Evolutionary conservation across 1,140 invertebrate species (phyloP).

Genomic region (Brachionus plicatilis): DNA sequence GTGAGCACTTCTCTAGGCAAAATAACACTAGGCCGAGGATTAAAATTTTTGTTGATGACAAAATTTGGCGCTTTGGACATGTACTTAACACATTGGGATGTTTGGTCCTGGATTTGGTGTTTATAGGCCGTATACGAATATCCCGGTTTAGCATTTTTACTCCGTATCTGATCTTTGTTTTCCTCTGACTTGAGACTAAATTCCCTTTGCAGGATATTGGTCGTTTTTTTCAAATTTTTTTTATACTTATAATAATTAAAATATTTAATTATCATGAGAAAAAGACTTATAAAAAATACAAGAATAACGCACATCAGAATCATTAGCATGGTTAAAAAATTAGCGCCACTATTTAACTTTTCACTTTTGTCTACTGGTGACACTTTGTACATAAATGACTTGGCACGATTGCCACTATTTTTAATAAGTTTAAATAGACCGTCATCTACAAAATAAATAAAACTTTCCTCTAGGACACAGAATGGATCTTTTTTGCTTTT

Average conservation of each 20-base stretch:
- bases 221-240: conserved; percentile 17
- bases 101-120: background rate
- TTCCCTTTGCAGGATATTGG: background rate
- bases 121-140: background rate
- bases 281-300: background rate
- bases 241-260: conserved; percentile 21
- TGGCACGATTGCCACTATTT: background rate
- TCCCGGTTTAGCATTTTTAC: background rate
- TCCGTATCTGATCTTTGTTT: background rate
- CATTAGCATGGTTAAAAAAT: background rate
- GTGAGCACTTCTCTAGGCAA: background rate
- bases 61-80: background rate
- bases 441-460: background rate
- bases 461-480: background rate
- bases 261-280: conserved; percentile 1
- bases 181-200: conserved; percentile 17
- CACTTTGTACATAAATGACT: conserved; percentile 9
- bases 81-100: background rate
- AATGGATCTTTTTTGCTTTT: background rate
- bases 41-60: background rate
- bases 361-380: background rate
- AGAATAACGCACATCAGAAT: background rate
- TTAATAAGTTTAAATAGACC: background rate
- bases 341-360: background rate
- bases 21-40: background rate